Evolutionary conservation across 2,797 vertebrate genomes (phyloP), one percentile per base, ranked within the genome.

Genomic region (Enteromius afrohamiltoni): DNA sequence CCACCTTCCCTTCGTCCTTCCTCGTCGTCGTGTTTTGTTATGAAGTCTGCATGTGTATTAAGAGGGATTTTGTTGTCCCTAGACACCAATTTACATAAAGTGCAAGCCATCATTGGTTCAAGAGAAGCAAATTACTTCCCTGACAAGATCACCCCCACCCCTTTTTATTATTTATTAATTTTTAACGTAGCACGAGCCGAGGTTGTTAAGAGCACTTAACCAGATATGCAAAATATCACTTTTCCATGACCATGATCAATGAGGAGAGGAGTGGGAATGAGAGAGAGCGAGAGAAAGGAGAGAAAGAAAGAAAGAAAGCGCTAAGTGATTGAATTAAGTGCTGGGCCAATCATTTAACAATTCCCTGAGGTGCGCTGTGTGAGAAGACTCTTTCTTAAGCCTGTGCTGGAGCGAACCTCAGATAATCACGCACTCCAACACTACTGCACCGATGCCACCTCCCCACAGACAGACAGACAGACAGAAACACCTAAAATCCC

Each of bases 71-170:
- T 97, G 96, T 97, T 97, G 95, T 98, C 97, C 97, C 97, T 94
- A 96, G 97, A 97, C 96, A 96, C 96, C 96, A 97, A 98, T 98
- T 98, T 98, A 94, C 96, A 99, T 98, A 97, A 98, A 98, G 96
- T 97, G 96, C 95, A 97, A 95, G 96, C 96, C 96, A 98, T 98
- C 97, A 97, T 97, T 94, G 95, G 96, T 97, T 97, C 95, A 96
- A 97, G 96, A 97, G 96, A 97, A 97, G 96, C 96, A 97, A 97
- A 98, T 98, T 96, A 98, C 95, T 97, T 97, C 96, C 96, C 94
- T 94, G 91, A 96, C 95, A 97, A 97, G 96, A 97, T 96, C 95
- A 95, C 95, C 93, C 93, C 91, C 92, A 93, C 91, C 93, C 91
- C 91, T 93, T 94, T 92, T 95, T 83, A 83, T 95, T 95, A 95